phyloP scores from a whole-genome alignment of 2,113 vertebrate genomes.

The Xenotilapia leptura region DNA sequence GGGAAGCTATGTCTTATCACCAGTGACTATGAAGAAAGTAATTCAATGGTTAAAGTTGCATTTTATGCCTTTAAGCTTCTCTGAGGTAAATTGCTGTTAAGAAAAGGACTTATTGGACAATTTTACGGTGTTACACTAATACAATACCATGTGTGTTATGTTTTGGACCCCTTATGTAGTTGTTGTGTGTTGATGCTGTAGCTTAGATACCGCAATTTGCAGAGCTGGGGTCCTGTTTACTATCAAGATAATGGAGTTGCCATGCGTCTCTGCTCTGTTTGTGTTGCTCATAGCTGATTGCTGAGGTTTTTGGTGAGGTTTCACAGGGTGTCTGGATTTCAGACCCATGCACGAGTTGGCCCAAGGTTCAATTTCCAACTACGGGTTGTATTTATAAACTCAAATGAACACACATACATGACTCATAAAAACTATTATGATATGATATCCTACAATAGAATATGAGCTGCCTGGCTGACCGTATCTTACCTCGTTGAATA shows the following conservation, averaged over 20 bases:
- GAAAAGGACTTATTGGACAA: background rate
- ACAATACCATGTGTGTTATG: background rate
- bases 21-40: background rate
- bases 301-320: constrained; percentile 42
- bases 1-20: background rate
- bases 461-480: background rate
- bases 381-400: constrained; percentile 30
- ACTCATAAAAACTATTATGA: constrained; percentile 25
- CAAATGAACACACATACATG: constrained; percentile 8
- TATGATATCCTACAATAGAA: background rate
- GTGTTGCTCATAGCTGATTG: constrained; percentile 37
- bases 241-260: constrained; percentile 49
- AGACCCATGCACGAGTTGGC: background rate
- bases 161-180: background rate
- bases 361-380: constrained; percentile 16
- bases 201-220: constrained; percentile 49
- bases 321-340: constrained; percentile 26
- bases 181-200: constrained; percentile 52
- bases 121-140: background rate
- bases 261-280: constrained; percentile 46
- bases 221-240: constrained; percentile 44
- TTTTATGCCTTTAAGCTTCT: background rate
- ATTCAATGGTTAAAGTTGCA: background rate
- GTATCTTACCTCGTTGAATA: background rate
- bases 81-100: background rate